Base-by-base conservation (phyloP, 2,113 vertebrate species). In the Cichladusa arquata region DNA sequence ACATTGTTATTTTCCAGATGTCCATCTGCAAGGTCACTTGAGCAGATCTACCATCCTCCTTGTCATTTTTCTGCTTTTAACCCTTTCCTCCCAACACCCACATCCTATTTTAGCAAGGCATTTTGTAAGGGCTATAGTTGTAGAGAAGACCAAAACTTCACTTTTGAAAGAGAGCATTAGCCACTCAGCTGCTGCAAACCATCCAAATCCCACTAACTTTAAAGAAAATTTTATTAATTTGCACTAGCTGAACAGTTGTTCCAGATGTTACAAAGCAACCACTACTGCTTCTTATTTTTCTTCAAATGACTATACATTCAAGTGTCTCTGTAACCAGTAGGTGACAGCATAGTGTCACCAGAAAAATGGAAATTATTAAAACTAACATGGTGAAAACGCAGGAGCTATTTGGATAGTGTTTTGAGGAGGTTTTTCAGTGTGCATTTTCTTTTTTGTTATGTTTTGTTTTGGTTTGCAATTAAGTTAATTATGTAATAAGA, bases 311-410 rank as follows among this genome's bases (percentile, higher is more conserved):
- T 70, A 7, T 31, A 25, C 5, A 54, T 81, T 36, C 44, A 78
- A 73, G 6, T 40, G 18, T 34, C 14, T 71, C 58, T 91, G 9
- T 54, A 90, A 56, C 86, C 86, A 85, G 83, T 57, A 95, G 94
- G 70, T 95, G 94, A 96, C 92, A 92, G 77, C 65, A 91, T 48
- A 76, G 77, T 81, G 65, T 74, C 73, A 79, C 44, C 11, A 38
- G 73, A 53, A 84, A 88, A 95, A 89, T 18, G 5, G 28, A 47
- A 89, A 78, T 71, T 58, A 57, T 38, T 72, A 53, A 86, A 91
- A 31, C 12, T 60, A 51, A 11, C 8, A 78, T 25, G 4, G 38
- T 53, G 12, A 77, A 92, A 64, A 77, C 23, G 4, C 0, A 23
- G 24, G 4, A 7, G 6, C 5, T 50, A 10, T 24, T 88, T 62